Conservation (phyloP, 2,113 vertebrate species). For the Strix uralensis region DNA sequence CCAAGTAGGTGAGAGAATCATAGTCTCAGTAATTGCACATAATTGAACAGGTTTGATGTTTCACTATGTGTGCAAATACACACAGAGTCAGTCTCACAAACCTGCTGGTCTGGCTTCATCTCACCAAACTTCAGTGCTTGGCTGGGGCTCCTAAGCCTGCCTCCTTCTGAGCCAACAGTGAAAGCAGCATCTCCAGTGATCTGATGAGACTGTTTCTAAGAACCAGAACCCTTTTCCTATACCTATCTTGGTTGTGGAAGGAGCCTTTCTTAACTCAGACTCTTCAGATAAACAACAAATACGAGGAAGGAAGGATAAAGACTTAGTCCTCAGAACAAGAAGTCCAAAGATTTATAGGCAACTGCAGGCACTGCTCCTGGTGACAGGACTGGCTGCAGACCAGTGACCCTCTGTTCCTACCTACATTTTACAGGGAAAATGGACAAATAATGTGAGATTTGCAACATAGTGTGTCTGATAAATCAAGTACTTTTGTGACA, state of each 20-base stretch:
- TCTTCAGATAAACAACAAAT: background rate
- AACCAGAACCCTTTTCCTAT: background rate
- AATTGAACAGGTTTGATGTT: background rate
- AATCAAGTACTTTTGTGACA: background rate
- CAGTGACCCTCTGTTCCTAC: background rate
- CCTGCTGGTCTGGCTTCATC: background rate
- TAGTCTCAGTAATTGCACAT: background rate
- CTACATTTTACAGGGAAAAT: background rate
- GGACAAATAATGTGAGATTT: background rate
- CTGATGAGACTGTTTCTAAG: background rate
- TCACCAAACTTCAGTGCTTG: background rate
- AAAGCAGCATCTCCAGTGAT: background rate
- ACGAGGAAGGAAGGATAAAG: background rate
- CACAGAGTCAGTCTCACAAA: background rate
- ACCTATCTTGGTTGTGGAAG: background rate
- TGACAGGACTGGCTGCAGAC: background rate
- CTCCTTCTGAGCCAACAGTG: background rate
- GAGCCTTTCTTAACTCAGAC: background rate
- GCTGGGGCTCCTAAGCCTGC: background rate
- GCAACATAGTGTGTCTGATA: background rate
- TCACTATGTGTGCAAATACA: background rate
- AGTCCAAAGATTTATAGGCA: background rate
- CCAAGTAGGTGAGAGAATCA: background rate
- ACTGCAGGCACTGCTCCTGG: background rate
- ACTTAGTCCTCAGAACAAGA: background rate